Evolutionary conservation across 2,797 vertebrate genomes (phyloP), one percentile per base, ranked within the genome.

Genomic region (Phylloscopus collybita): DNA sequence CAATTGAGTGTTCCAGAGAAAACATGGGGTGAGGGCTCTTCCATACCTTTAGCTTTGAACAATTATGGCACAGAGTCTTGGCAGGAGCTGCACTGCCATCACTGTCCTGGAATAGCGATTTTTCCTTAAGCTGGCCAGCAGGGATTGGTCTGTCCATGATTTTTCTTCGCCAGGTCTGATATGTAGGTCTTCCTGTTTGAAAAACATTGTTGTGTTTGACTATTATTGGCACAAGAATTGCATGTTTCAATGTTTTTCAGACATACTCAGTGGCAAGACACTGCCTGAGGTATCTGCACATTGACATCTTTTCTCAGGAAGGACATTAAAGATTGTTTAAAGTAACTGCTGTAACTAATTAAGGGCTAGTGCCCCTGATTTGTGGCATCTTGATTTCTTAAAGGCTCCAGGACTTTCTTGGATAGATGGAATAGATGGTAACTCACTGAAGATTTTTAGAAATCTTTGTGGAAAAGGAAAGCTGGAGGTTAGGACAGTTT

Each of bases 11-110:
- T 32, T 91, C 34, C 64, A 67, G 32, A 26, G 38, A 56, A 88
- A 64, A 40, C 25, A 34, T 0, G 11, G 40, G 16, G 6, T 44
- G 16, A 86, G 23, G 42, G 15, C 8, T 79, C 14, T 29, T 65
- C 50, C 86, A 36, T 97, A 97, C 97, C 97, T 97, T 97, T 50
- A 97, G 60, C 59, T 96, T 95, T 65, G 97, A 97, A 60, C 91
- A 86, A 1, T 38, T 86, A 26, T 61, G 71, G 47, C 66, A 93
- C 51, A 87, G 0, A 2, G 20, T 44, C 40, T 79, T 95, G 71
- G 38, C 51, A 62, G 91, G 70, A 76, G 5, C 64, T 21, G 21
- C 1, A 1, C 32, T 92, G 51, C 72, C 62, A n/a, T 65, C 5
- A 0, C 34, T 92, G 53, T 91, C 84, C 67, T 74, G 85, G 42